Conservation (phyloP, 2,113 vertebrate genomes). For the Etheostoma cragini region DNA sequence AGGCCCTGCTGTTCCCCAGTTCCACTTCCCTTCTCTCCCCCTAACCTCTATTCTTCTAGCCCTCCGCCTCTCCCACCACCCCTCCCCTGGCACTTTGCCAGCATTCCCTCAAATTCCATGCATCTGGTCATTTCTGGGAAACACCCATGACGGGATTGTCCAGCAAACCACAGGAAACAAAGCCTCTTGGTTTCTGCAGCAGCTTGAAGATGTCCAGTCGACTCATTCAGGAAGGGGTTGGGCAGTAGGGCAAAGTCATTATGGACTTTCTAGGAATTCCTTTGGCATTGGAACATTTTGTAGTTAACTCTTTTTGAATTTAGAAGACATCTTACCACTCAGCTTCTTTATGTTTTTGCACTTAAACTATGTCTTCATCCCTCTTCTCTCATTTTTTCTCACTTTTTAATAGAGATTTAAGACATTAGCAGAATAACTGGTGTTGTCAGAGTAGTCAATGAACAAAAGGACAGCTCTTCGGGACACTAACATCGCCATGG, state of each 20-base stretch:
- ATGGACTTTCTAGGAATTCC: conserved; percentile 63
- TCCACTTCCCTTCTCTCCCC: conserved; percentile 16
- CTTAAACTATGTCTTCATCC: background rate
- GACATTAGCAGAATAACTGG: conserved; percentile 10
- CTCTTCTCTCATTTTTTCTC: background rate
- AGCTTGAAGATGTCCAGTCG: conserved; percentile 40
- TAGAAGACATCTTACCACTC: background rate
- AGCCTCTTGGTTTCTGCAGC: conserved; percentile 53
- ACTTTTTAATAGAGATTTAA: background rate
- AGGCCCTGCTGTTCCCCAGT: conserved; percentile 36
- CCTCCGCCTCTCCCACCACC: conserved; percentile 15
- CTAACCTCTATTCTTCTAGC: conserved; percentile 2
- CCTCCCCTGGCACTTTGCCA: conserved; percentile 28
- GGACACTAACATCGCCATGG: conserved; percentile 3
- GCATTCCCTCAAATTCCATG: conserved; percentile 62
- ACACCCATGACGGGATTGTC: conserved; percentile 57
- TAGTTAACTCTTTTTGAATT: conserved; percentile 14
- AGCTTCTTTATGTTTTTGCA: background rate
- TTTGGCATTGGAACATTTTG: conserved; percentile 19
- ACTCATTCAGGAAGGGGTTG: conserved; percentile 20
- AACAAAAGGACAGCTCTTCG: conserved; percentile 14
- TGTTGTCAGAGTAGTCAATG: conserved; percentile 27
- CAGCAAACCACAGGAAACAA: conserved; percentile 63
- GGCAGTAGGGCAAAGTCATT: conserved; percentile 10
- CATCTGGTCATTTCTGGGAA: conserved; percentile 77